Evolutionary conservation across 1,140 invertebrate species (phyloP), one percentile per base, ranked within the genome.

Genomic region (Zaprionus africanus): DNA sequence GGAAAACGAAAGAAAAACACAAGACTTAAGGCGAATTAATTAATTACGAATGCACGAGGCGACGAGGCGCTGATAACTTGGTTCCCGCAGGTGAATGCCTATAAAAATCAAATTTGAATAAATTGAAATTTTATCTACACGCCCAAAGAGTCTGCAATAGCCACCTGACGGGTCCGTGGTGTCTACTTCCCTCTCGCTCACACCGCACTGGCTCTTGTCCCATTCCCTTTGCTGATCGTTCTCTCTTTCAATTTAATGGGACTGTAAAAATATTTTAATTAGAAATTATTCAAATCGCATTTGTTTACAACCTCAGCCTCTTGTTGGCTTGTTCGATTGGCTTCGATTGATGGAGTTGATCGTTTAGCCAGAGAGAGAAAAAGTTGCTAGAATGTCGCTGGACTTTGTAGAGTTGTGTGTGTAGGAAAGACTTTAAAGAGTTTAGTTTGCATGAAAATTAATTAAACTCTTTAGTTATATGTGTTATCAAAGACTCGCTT

Each of bases 21-120:
- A 79, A 69, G 78, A 46, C 80, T 82, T 43, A 31, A 72, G 67
- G 76, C 67, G 72, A 82, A 87, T 86, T 87, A 86, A 87, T 86
- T 86, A 86, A 82, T 86, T 86, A 86, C 72, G 60, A 86, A 86
- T 86, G 79, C 82, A 86, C 86, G 62, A 46, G 49, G 43, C 57
- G 64, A 62, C 65, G 67, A 53, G 46, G 28, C 70, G 56, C 70
- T 58, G 63, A 67, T 73, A 66, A 70, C 60, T 72, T 69, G 62
- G 56, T 61, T 84, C 68, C 71, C 61, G 72, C 82, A 76, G 82
- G 79, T 86, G 82, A 86, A 85, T 77, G 76, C 68, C 73, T 79
- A 70, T 79, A 79, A 82, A 79, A 73, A 69, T 76, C 61, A 62
- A 87, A 79, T 82, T 86, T 87, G 79, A 86, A 87, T 86, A 71